Base-by-base conservation (phyloP, 1,140 invertebrate genomes). In the Solenopsis fugax region DNA sequence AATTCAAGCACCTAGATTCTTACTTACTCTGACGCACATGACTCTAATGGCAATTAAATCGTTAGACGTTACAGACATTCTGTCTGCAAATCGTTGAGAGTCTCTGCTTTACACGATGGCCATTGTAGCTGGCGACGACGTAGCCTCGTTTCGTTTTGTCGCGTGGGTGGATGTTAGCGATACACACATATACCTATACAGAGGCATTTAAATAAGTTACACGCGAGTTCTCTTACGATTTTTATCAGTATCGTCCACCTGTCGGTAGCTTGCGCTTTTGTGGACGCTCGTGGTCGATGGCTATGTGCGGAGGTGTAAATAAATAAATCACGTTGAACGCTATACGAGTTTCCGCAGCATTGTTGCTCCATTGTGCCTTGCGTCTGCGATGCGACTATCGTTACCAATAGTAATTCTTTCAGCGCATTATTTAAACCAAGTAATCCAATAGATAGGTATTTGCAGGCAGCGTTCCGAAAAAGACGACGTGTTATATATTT, bases 251-350 rank as follows among this genome's bases (percentile, higher is more conserved):
- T 60, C 80, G 80, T 82, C 80, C 69, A 84, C 69, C 69, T 82
- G 80, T 82, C 80, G 80, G 80, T 73, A 72, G 52, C 65, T 56
- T 13, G 41, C 41, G 54, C 69, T 10, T 73, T 54, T 50, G 80
- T 84, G 24, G 52, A 69, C 54, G 80, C 60, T 73, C 64, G 64
- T 82, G 69, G 78, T 56, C 69, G 54, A 73, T 60, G 54, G 69
- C 41, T 73, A 60, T 13, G 69, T 37, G 80, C 69, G 54, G 24
- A 60, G 80, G 80, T 84, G 80, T 84, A 84, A 84, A 84, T 84
- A 84, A 84, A 84, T 84, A 84, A 84, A 84, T 84, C 80, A 84
- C 80, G 41, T n/a, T 73, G 80, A 82, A 34, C 67, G 69, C 80
- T 73, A 58, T 84, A 84, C 80, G 80, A 84, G 80, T 50, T 84